A percentile compares a stretch with the other conserved stretches of the same genome.
Evolutionary conservation across 2,888 invertebrate species (phyloP).

Genomic region (Campopleginae sp.): DNA sequence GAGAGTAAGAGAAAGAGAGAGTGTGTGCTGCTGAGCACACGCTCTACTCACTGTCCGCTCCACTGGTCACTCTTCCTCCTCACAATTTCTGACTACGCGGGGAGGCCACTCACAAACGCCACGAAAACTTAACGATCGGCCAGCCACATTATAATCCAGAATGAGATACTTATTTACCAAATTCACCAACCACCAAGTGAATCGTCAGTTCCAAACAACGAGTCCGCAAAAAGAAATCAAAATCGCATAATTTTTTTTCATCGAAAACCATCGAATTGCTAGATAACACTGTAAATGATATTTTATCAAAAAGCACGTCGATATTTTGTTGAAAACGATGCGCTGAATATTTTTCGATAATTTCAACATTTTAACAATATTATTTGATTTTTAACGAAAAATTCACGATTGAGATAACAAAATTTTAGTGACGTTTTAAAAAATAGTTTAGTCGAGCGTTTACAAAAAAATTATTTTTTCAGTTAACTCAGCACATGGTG

Average conservation of each 20-base stretch:
- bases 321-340: too few relatives aligned
- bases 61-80: conserved; percentile 23
- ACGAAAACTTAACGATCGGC: conserved; percentile 56
- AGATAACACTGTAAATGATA: too few relatives aligned
- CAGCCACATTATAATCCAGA: conserved; percentile 50
- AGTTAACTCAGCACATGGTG: neutral
- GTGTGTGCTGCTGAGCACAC: neutral
- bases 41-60: conserved; percentile 12
- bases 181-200: conserved; percentile 4
- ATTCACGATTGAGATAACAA: too few relatives aligned
- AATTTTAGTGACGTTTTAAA: too few relatives aligned
- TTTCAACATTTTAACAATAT: too few relatives aligned
- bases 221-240: neutral
- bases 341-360: too few relatives aligned
- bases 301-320: too few relatives aligned
- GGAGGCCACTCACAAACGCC: conserved; percentile 1
- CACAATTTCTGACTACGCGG: conserved; percentile 11
- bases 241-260: neutral
- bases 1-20: conserved; percentile 18
- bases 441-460: too few relatives aligned
- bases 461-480: too few relatives aligned
- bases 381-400: too few relatives aligned
- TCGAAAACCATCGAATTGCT: neutral
- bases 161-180: conserved; percentile 55
- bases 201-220: neutral